Conservation (phyloP, 2,113 vertebrate species). For the Nibea coibor region DNA sequence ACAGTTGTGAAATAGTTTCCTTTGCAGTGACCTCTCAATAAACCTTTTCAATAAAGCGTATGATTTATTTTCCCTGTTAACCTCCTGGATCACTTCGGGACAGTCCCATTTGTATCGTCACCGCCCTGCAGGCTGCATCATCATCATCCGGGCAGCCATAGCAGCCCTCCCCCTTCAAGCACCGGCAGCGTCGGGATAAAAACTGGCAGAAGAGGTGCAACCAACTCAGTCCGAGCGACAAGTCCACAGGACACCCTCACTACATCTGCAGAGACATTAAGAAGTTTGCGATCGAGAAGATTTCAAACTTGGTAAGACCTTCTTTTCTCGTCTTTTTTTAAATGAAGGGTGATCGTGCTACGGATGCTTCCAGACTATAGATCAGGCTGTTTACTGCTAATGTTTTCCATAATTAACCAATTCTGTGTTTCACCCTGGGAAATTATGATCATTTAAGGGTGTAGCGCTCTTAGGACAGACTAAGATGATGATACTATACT, state of each 20-base stretch:
- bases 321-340: background rate
- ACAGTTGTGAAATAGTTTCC: too few relatives aligned
- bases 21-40: too few relatives aligned
- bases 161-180: slow-evolving; percentile 13
- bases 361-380: background rate
- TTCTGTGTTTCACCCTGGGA: background rate
- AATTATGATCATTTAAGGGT: background rate
- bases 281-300: background rate
- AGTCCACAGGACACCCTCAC: background rate
- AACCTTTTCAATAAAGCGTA: background rate
- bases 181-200: slow-evolving; percentile 49
- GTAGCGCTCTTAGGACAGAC: background rate
- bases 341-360: background rate
- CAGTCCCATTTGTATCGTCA: background rate
- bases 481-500: background rate
- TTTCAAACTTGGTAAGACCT: slow-evolving; percentile 42
- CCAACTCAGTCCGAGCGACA: slow-evolving; percentile 10
- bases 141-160: slow-evolving; percentile 29
- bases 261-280: background rate
- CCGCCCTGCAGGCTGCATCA: slow-evolving; percentile 55
- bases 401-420: too few relatives aligned
- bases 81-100: background rate
- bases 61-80: too few relatives aligned
- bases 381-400: background rate
- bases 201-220: background rate